phyloP scores from a whole-genome alignment of 2,113 vertebrate species.

The Beaufortia kweichowensis region DNA sequence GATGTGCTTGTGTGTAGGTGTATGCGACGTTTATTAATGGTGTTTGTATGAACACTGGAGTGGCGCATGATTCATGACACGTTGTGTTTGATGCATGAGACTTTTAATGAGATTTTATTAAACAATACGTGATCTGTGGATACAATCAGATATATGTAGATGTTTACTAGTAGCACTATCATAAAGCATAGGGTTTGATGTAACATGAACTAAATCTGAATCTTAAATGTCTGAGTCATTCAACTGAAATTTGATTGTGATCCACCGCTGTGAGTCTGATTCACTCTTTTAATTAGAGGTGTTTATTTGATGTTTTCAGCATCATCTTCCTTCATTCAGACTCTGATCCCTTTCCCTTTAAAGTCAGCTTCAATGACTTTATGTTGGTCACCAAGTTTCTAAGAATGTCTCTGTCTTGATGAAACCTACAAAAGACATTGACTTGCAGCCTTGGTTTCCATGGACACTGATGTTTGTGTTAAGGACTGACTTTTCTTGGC shows the following conservation, averaged over 20 bases:
- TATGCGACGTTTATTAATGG: neutral
- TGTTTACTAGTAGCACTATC: neutral
- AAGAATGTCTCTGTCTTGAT: conserved; percentile 23
- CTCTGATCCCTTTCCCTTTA: neutral
- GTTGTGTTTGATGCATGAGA: neutral
- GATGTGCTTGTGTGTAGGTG: neutral
- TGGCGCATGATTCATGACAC: neutral
- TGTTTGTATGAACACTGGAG: neutral
- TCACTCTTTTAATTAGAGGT: conserved; percentile 24
- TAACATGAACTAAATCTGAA: neutral
- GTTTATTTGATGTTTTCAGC: neutral
- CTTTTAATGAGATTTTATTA: neutral
- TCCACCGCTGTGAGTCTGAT: conserved; percentile 12
- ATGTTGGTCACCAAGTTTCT: conserved; percentile 4
- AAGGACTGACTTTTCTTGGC: conserved; percentile 23
- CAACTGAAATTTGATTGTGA: neutral
- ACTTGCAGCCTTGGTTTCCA: conserved; percentile 49
- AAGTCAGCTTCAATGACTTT: neutral
- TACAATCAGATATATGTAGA: neutral
- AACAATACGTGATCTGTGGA: neutral
- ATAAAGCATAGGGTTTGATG: neutral
- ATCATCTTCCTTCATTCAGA: neutral
- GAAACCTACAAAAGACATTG: conserved; percentile 38
- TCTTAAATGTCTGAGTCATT: neutral
- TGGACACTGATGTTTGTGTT: conserved; percentile 38